Base-by-base conservation (phyloP, 2,888 invertebrate genomes). In the Diaphora mendica region DNA sequence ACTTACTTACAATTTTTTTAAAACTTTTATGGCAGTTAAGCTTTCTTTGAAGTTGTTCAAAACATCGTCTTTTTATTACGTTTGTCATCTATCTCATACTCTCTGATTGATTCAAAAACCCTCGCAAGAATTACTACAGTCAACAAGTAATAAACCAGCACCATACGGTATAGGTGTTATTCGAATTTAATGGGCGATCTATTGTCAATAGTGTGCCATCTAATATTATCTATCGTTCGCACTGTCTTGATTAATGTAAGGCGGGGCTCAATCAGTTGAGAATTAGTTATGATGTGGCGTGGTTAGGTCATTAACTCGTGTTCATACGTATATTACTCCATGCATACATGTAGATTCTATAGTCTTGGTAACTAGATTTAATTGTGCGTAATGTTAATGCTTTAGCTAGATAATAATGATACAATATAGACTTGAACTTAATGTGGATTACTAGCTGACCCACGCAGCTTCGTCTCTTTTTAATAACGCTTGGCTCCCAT, bases 171-270 rank as follows among this genome's bases (percentile, higher is more conserved):
- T 30, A 70, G 1, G 23, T 42, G 23, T 30, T 68, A 82, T 68
- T 64, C 26, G 68, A 72, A 76, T 72, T 80, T 83, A 83, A 78
- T 70, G 70, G 69, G 48, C 65, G 78, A 77, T 76, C 68, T 77
- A 73, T 35, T 72, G 78, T 74, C 81, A 78, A 83, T 80, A 76
- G 71, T 73, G 33, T 69, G 39, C 68, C 74, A 62, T 59, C 62
- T 62, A 72, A 76, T 75, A 81, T 78, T 77, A 72, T 39, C 66
- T 72, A 48, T 72, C 68, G 35, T 35, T 33, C 13, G 48, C 64
- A 68, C 62, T 72, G 20, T 15, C 35, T 48, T 72, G 62, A 72
- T 72, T 72, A 72, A 68, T 62, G 68, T 20, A 9, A 64, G 48
- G 23, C 64, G n/a, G 35, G 7, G 30, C 20, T 48, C 48, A 72